Conservation (phyloP, 2,113 vertebrate species). For the Spheniscus mendiculus region DNA sequence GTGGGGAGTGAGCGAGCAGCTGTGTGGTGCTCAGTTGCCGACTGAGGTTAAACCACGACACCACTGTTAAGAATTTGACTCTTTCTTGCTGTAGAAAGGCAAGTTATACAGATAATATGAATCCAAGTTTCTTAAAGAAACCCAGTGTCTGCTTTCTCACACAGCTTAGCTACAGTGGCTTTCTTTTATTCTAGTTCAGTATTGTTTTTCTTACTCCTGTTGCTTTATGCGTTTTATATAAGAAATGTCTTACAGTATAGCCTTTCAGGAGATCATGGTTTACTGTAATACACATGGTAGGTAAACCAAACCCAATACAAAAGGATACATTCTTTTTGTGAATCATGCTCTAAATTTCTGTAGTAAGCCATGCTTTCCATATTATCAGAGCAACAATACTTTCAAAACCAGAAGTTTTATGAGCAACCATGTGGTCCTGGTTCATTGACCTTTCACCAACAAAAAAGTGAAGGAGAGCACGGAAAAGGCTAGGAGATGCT, state of each 20-base stretch:
- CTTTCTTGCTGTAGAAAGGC: neutral
- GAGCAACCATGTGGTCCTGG: neutral
- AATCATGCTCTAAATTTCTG: neutral
- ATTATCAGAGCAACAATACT: neutral
- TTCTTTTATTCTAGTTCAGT: neutral
- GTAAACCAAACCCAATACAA: neutral
- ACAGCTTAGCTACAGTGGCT: neutral
- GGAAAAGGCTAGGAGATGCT: neutral
- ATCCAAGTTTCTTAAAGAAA: neutral
- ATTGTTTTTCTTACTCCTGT: neutral
- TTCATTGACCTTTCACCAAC: neutral
- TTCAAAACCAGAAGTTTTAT: neutral
- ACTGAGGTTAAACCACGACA: no score
- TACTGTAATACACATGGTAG: neutral
- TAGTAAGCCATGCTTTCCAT: neutral
- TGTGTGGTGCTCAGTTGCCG: no score
- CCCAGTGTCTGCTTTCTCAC: neutral
- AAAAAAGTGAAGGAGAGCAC: neutral
- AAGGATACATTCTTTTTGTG: neutral
- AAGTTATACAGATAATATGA: neutral
- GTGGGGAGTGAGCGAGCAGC: no score
- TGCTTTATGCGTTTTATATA: neutral
- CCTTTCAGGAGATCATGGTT: neutral
- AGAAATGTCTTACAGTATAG: neutral
- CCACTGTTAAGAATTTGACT: neutral